Base-by-base conservation (phyloP, 2,888 invertebrate species). In the Drosophila nigritarsus region DNA sequence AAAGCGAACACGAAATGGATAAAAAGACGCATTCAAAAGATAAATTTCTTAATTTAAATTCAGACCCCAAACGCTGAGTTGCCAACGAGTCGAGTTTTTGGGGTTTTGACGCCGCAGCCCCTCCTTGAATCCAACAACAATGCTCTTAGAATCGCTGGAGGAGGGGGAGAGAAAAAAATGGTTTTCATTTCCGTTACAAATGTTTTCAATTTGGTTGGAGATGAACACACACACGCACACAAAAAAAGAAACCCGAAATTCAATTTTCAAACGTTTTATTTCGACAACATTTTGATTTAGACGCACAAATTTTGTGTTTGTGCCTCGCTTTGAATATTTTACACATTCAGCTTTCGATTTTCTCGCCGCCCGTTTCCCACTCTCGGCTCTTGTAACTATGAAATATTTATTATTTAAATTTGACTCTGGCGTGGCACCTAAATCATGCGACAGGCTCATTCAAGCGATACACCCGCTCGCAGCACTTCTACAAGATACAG, bases 31-130 rank as follows among this genome's bases (percentile, higher is more conserved):
- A 88, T 83, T 78, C 85, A 80, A 82, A 89, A 90, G 90, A 90
- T 87, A 89, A 80, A 88, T 88, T 88, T 90, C 90, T 88, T 88
- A 88, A 88, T 88, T 90, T 88, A 88, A 90, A 88, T 88, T 89
- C 87, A 90, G 87, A 84, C 73, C 80, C 78, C 81, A 83, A 36
- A 73, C 74, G 53, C 75, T 74, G 78, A 66, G 67, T 81, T 80
- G 75, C 34, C 75, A 80, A 63, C 65, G 68, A 82, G 65, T 73
- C 78, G 83, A 71, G 79, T 81, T 73, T 55, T 80, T 79, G 63
- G 77, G 65, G 61, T 32, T 54, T 63, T 67, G 73, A 49, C 45
- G 71, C 51, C 55, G 42, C 62, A 36, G 75, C 73, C 62, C 61
- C 65, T 30, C 64, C 15, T 20, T 56, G 45, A 63, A 48, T 29